A percentile compares a stretch with the other conserved stretches of the same genome.
Evolutionary conservation across 2,113 vertebrate species (phyloP).

Genomic region (Tiliqua scincoides): DNA sequence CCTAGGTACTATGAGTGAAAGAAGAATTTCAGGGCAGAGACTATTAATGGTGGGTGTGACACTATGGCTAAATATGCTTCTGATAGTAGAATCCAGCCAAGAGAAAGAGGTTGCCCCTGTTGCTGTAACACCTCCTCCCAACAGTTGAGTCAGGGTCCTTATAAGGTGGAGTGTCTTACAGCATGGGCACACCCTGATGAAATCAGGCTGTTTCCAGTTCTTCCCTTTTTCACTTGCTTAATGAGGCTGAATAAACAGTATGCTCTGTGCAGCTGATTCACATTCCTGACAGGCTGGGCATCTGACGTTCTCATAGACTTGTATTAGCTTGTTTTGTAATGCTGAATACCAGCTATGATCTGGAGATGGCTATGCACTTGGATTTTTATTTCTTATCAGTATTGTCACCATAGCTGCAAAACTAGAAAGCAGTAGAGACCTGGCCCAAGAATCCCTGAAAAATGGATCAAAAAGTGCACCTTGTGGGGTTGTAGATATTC

Average conservation of each 20-base stretch:
- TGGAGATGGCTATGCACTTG: neutral
- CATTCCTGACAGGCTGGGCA: neutral
- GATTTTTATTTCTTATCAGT: neutral
- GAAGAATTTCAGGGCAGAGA: neutral
- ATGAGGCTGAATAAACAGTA: neutral
- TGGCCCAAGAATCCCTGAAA: neutral
- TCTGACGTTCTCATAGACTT: neutral
- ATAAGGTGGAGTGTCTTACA: neutral
- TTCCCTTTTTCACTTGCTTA: neutral
- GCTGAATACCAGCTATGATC: neutral
- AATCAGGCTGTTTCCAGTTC: neutral
- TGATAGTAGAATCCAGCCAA: neutral
- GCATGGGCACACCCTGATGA: neutral
- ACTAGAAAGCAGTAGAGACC: neutral
- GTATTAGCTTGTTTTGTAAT: neutral
- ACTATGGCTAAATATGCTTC: neutral
- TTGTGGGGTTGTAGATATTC: neutral
- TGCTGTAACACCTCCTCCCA: too few relatives aligned
- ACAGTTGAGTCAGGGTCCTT: neutral
- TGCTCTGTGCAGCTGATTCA: neutral
- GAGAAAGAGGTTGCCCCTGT: neutral
- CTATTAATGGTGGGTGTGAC: neutral
- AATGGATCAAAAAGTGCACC: neutral
- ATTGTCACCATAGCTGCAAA: neutral
- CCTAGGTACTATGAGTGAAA: neutral